Conservation (phyloP, 2,888 invertebrate genomes). For the Galerucella nymphaeae region DNA sequence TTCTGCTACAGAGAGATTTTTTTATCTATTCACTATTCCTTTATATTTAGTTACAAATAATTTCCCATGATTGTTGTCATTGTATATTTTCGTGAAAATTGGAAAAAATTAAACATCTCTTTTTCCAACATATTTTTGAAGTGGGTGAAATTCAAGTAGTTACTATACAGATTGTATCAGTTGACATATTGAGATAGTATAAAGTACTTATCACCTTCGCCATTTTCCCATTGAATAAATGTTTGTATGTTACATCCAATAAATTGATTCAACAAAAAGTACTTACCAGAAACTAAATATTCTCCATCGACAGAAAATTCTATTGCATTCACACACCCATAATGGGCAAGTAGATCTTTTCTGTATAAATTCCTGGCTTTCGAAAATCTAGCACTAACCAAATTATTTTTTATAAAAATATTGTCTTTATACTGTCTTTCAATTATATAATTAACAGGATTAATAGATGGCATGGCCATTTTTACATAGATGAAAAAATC, state of each 20-base stretch:
- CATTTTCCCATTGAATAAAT: not conserved
- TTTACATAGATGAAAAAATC: slow-evolving; percentile 34
- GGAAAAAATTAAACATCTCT: too few relatives aligned
- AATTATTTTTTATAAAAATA: slow-evolving; percentile 70
- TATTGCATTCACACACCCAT: slow-evolving; percentile 96
- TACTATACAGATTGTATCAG: slow-evolving; percentile 18
- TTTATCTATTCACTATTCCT: too few relatives aligned
- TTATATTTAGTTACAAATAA: too few relatives aligned
- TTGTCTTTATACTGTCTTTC: slow-evolving; percentile 73
- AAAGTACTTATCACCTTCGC: slow-evolving; percentile 6
- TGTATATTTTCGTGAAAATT: too few relatives aligned
- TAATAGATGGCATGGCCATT: slow-evolving; percentile 68
- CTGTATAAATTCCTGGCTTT: slow-evolving; percentile 82
- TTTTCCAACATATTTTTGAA: not conserved
- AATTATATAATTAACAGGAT: slow-evolving; percentile 71
- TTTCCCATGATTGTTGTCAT: too few relatives aligned
- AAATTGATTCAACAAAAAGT: slow-evolving; percentile 14
- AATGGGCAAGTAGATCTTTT: slow-evolving; percentile 88
- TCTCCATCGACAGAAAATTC: slow-evolving; percentile 93
- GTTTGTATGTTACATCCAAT: not conserved
- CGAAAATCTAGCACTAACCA: slow-evolving; percentile 72
- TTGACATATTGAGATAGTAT: not conserved
- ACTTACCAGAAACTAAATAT: slow-evolving; percentile 86
- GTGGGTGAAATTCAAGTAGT: not conserved
- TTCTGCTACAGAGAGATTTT: too few relatives aligned